phyloP scores from a whole-genome alignment of 2,888 invertebrate genomes.

The Thecocarcelia acutangulata region DNA sequence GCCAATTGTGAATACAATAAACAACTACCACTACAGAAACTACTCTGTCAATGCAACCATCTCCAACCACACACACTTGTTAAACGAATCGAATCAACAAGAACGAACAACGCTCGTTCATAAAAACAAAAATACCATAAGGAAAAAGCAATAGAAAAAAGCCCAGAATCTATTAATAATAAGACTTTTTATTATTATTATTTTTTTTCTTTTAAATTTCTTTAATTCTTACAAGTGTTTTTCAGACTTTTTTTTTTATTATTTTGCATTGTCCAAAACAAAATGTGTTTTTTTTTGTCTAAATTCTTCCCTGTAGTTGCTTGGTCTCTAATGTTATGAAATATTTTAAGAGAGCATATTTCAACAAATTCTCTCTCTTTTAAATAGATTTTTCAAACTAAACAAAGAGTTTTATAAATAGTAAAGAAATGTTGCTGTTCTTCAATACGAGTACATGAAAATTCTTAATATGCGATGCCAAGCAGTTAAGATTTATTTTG shows the following conservation, averaged over 20 bases:
- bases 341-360: slow-evolving; percentile 24
- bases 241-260: slow-evolving; percentile 13
- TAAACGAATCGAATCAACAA: slow-evolving; percentile 44
- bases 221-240: slow-evolving; percentile 58
- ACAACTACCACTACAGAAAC: slow-evolving; percentile 15
- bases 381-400: background rate
- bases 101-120: slow-evolving; percentile 7
- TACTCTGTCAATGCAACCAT: slow-evolving; percentile 51
- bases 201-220: slow-evolving; percentile 11
- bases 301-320: background rate
- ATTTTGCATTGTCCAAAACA: slow-evolving; percentile 25
- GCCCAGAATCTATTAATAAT: slow-evolving; percentile 36
- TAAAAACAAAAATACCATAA: slow-evolving; percentile 18
- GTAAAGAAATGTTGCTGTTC: slow-evolving; percentile 4
- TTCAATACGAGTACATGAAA: background rate
- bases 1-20: background rate
- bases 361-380: background rate
- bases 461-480: slow-evolving; percentile 42
- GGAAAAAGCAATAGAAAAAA: slow-evolving; percentile 24
- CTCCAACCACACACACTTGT: slow-evolving; percentile 58
- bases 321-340: slow-evolving; percentile 37
- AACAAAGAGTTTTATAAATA: slow-evolving; percentile 16
- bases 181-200: slow-evolving; percentile 32
- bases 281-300: background rate
- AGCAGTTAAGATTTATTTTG: slow-evolving; percentile 31